Evolutionary conservation across 1,140 invertebrate genomes (phyloP).

Genomic region (Lysiphlebus fabarum): DNA sequence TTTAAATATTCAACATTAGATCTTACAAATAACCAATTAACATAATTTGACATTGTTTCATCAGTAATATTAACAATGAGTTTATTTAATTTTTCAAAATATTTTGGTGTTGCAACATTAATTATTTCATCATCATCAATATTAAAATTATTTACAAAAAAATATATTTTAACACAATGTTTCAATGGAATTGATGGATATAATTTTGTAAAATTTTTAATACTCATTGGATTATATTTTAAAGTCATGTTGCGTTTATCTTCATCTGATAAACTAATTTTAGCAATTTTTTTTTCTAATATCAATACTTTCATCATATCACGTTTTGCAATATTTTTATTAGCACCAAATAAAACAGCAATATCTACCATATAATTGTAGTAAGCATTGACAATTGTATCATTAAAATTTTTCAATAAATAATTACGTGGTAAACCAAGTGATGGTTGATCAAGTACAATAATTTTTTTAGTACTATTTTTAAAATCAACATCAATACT

Average conservation of each 20-base stretch:
- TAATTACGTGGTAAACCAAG: constrained; percentile 87
- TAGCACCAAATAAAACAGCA: constrained; percentile 81
- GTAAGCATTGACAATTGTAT: constrained; percentile 76
- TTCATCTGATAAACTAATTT: constrained; percentile 85
- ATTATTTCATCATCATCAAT: constrained; percentile 72
- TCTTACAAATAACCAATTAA: no score
- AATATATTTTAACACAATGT: constrained; percentile 75
- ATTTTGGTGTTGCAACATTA: neutral
- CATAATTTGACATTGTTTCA: no score
- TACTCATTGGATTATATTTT: constrained; percentile 86
- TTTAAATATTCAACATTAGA: constrained; percentile 59
- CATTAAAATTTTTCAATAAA: constrained; percentile 75
- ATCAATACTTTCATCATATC: constrained; percentile 80
- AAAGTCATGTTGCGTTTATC: constrained; percentile 87
- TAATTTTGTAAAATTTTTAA: constrained; percentile 69
- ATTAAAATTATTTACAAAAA: constrained; percentile 62
- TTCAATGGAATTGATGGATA: constrained; percentile 78
- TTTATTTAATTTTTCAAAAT: no score
- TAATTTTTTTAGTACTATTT: constrained; percentile 78
- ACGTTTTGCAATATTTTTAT: constrained; percentile 63
- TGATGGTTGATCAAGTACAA: constrained; percentile 89
- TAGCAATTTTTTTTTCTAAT: constrained; percentile 92
- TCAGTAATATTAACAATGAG: no score
- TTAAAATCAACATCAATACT: constrained; percentile 86
- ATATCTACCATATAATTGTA: constrained; percentile 84